Evolutionary conservation across 2,888 invertebrate species (phyloP).

Genomic region (Nemotelus nigrinus): DNA sequence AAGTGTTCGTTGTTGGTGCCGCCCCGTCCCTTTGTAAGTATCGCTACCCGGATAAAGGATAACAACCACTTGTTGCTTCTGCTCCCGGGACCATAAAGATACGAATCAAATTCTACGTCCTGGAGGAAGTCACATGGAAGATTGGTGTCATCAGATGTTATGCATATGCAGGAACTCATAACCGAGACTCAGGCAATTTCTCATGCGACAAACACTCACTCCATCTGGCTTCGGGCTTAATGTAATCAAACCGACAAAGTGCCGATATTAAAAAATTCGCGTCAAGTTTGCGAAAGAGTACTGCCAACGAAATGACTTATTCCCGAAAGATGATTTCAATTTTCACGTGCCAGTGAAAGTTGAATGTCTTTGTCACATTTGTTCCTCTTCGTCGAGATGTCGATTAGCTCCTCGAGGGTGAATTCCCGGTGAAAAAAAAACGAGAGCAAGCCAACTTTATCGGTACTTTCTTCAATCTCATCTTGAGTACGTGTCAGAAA

Average conservation of each 20-base stretch:
- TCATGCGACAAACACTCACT: neutral
- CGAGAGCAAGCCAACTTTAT: constrained; percentile 27
- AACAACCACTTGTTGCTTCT: constrained; percentile 40
- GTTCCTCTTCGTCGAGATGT: constrained; percentile 32
- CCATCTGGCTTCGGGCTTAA: constrained; percentile 15
- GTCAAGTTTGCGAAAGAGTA: constrained; percentile 14
- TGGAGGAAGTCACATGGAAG: constrained; percentile 5
- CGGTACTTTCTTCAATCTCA: constrained; percentile 36
- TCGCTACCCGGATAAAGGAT: constrained; percentile 8
- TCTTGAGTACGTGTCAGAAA: constrained; percentile 47
- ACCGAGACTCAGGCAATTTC: neutral
- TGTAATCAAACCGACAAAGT: constrained; percentile 27
- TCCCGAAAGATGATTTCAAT: constrained; percentile 22
- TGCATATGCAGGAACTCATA: constrained; percentile 20
- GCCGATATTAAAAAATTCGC: constrained; percentile 31
- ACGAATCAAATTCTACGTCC: neutral
- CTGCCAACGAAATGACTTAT: constrained; percentile 11
- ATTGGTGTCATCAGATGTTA: constrained; percentile 14
- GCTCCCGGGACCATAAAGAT: neutral
- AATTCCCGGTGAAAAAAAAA: constrained; percentile 3
- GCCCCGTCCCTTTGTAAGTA: constrained; percentile 9
- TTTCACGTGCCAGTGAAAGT: constrained; percentile 14
- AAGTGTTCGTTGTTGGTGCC: constrained; percentile 2
- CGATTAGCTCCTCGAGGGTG: constrained; percentile 19
- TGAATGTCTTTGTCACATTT: constrained; percentile 39